Percentiles rank a stretch among this genome's conserved stretches.
Conservation (phyloP, 2,113 vertebrate species). For the Argyrosomus japonicus region DNA sequence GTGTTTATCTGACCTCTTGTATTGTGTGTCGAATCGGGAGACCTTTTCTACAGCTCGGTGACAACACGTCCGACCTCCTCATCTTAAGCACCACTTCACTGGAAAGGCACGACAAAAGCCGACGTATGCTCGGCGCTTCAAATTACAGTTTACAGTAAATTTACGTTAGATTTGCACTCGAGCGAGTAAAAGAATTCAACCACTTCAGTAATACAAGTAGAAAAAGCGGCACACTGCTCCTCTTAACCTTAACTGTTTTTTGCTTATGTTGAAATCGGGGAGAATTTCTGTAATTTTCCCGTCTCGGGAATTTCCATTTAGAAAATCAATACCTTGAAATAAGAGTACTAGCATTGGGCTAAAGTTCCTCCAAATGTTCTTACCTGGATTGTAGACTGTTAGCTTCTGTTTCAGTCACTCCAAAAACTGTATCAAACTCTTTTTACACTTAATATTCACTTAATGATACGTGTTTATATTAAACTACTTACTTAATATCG, state of each 20-base stretch:
- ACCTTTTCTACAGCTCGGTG: conserved; percentile 22
- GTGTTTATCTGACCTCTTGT: conserved; percentile 35
- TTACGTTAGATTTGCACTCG: not conserved
- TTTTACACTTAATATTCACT: not conserved
- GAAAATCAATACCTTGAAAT: not conserved
- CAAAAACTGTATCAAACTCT: not conserved
- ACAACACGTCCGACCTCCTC: conserved; percentile 39
- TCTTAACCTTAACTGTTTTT: not conserved
- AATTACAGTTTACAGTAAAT: conserved; percentile 9
- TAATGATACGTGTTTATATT: not conserved
- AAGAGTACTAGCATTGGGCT: not conserved
- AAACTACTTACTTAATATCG: not conserved
- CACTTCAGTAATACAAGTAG: not conserved
- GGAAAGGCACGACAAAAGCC: not conserved
- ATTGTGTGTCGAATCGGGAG: conserved; percentile 32
- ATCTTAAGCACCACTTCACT: conserved; percentile 45
- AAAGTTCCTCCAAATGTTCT: not conserved
- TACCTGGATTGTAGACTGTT: not conserved
- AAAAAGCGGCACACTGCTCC: not conserved
- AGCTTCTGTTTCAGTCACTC: not conserved
- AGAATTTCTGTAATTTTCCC: not conserved
- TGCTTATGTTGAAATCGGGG: not conserved
- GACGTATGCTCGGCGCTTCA: conserved; percentile 12
- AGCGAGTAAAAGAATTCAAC: not conserved
- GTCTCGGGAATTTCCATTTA: not conserved